These are phyloP conservation scores for Silvanus unidentatus DNA, from an alignment of 2,888 invertebrate genomes.

Conservation along the genomic window DNA sequence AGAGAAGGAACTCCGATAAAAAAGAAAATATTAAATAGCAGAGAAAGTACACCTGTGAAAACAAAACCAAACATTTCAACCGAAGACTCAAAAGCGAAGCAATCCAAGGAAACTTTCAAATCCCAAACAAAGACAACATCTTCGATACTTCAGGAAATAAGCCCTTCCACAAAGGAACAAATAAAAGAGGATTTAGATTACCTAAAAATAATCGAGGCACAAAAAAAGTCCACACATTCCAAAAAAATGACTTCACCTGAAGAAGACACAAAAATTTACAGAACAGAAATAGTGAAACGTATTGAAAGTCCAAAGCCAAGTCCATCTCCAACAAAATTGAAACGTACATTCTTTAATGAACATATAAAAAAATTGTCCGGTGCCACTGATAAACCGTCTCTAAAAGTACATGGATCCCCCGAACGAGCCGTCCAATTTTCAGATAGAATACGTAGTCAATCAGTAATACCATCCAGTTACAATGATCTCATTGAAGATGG, in stretches of 20 bases:
- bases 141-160: no score
- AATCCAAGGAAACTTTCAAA: conserved; percentile 4
- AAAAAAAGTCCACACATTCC: conserved; percentile 13
- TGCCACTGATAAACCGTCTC: conserved; percentile 34
- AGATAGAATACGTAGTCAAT: conserved; percentile 44
- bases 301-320: conserved; percentile 39
- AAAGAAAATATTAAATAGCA: conserved; percentile 9
- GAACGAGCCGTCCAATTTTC: conserved; percentile 42
- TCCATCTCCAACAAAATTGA: conserved; percentile 44
- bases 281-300: conserved; percentile 23
- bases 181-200: conserved; percentile 3
- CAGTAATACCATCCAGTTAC: conserved; percentile 44
- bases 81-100: conserved; percentile 12
- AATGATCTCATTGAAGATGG: conserved; percentile 37
- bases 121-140: background rate
- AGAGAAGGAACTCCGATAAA: conserved; percentile 23
- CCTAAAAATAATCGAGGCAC: conserved; percentile 10
- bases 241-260: conserved; percentile 11
- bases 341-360: conserved; percentile 37
- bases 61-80: conserved; percentile 6
- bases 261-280: conserved; percentile 19
- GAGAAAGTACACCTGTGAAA: conserved; percentile 22
- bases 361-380: conserved; percentile 29
- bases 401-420: conserved; percentile 29
- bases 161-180: no score